Conservation (phyloP, 92 coral and sea anemone species). For the Muricea muricata region DNA sequence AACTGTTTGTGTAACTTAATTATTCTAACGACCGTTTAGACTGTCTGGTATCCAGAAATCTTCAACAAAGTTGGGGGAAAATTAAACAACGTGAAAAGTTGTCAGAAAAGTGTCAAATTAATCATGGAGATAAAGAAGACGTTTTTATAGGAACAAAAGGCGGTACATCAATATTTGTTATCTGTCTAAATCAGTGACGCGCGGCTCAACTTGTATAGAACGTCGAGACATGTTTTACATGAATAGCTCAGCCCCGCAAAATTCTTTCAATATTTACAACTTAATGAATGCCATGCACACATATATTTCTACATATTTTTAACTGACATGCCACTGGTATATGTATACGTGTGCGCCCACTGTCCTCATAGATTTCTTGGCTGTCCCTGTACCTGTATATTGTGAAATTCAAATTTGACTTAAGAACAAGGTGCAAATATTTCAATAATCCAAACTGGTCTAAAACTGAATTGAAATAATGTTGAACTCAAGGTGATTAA, state of each 20-base stretch:
- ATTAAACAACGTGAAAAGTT: background rate
- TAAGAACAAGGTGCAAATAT: no score
- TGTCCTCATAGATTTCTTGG: no score
- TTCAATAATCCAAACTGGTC: no score
- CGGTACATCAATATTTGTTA: background rate
- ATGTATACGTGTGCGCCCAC: no score
- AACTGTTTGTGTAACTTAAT: no score
- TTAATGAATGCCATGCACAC: background rate
- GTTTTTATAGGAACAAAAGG: slow-evolving; percentile 3
- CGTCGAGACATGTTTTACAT: background rate
- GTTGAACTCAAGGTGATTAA: no score
- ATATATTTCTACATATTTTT: background rate
- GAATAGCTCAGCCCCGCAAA: no score
- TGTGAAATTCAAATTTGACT: no score
- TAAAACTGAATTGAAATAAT: no score
- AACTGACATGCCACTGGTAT: no score
- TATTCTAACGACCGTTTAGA: background rate
- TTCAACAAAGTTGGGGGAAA: background rate
- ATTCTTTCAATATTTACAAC: background rate
- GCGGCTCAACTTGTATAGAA: background rate
- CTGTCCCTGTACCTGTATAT: no score
- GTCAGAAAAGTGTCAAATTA: background rate
- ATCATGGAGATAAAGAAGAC: background rate
- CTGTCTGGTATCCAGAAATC: background rate
- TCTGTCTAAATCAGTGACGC: background rate